phyloP scores from a whole-genome alignment of 2,113 vertebrate genomes.

The Myotis brandtii region DNA sequence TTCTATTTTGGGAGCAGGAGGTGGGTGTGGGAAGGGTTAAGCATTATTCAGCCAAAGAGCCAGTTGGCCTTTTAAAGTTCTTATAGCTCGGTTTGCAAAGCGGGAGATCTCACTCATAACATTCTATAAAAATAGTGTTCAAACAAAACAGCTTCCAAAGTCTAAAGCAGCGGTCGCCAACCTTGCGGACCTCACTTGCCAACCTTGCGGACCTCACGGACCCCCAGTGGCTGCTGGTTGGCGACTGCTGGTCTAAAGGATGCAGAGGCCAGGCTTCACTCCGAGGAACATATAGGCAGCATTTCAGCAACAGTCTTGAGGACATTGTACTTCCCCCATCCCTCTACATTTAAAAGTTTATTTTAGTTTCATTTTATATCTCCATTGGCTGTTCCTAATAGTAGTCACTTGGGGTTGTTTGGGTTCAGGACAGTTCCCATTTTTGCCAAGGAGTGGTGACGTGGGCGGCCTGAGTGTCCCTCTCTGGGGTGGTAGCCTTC shows the following conservation, averaged over 20 bases:
- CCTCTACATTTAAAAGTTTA: neutral
- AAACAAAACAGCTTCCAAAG: neutral
- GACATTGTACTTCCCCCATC: neutral
- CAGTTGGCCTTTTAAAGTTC: constrained; percentile 57
- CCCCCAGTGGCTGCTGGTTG: too few relatives aligned
- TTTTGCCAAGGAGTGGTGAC: neutral
- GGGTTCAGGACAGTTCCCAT: neutral
- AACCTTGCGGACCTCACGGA: too few relatives aligned
- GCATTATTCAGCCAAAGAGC: constrained; percentile 26
- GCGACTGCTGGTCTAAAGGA: neutral
- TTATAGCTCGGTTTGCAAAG: neutral
- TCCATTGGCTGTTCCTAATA: neutral
- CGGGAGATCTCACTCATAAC: neutral
- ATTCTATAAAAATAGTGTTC: constrained; percentile 2
- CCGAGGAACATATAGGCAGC: neutral
- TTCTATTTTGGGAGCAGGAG: constrained; percentile 49
- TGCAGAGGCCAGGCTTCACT: neutral
- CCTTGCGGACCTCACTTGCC: too few relatives aligned
- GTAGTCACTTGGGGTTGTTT: neutral
- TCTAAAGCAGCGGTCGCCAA: neutral
- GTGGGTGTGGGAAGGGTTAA: constrained; percentile 56
- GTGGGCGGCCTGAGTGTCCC: neutral
- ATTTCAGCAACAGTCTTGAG: neutral
- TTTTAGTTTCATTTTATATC: neutral
- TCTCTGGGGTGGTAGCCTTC: neutral